Evolutionary conservation across 2,797 vertebrate genomes (phyloP).

Genomic region (Myotis planiceps): DNA sequence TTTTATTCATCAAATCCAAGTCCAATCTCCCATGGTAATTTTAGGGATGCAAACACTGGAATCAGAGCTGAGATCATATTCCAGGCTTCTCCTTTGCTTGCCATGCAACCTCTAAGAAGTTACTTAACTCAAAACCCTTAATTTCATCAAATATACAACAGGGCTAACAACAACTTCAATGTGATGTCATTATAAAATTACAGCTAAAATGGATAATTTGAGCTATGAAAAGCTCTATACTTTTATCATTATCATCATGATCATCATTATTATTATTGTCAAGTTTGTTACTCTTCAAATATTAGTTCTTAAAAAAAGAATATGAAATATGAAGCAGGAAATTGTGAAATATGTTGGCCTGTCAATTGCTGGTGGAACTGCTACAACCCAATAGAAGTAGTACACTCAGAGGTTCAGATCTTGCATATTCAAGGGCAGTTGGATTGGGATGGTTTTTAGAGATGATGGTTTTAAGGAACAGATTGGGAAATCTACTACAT

Average conservation of each 20-base stretch:
- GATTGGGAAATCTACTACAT: neutral
- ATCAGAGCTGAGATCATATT: neutral
- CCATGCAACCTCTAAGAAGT: neutral
- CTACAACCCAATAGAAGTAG: neutral
- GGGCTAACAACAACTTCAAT: neutral
- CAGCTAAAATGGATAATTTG: slow-evolving; percentile 13
- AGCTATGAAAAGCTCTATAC: neutral
- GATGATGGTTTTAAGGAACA: neutral
- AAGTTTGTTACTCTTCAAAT: slow-evolving; percentile 29
- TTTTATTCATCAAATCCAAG: slow-evolving; percentile 15
- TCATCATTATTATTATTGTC: neutral
- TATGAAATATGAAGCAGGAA: neutral
- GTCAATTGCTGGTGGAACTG: neutral
- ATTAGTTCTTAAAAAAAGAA: slow-evolving; percentile 11
- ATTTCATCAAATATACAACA: slow-evolving; percentile 16
- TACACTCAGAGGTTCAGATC: neutral
- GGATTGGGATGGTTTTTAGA: neutral
- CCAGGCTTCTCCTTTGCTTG: neutral
- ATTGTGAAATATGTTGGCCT: neutral
- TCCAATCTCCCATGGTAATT: neutral
- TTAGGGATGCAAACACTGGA: neutral
- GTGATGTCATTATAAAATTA: neutral
- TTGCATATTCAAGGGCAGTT: neutral
- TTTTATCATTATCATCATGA: neutral
- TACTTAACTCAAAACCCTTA: neutral